Evolutionary conservation across 2,113 vertebrate species (phyloP).

Genomic region (Lophochroa leadbeateri): DNA sequence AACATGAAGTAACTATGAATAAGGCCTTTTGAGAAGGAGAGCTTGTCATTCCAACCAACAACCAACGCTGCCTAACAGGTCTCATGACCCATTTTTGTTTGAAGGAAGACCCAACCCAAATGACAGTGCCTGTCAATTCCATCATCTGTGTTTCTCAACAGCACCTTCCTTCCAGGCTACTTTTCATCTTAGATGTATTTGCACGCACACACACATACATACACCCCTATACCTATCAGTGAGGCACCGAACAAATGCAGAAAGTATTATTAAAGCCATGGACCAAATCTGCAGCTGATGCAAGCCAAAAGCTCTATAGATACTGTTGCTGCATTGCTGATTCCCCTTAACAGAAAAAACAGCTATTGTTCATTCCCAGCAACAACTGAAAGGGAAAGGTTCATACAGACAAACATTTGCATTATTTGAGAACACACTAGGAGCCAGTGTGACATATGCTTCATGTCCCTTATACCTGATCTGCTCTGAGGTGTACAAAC

Average conservation of each 20-base stretch:
- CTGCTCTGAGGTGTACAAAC: not conserved
- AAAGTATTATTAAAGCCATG: not conserved
- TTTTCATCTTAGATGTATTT: not conserved
- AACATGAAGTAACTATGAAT: not conserved
- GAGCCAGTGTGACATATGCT: not conserved
- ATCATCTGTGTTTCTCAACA: not conserved
- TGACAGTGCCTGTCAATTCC: not conserved
- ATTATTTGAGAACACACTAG: not conserved
- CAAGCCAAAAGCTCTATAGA: not conserved
- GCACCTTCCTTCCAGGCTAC: not conserved
- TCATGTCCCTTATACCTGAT: not conserved
- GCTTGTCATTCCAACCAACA: not conserved
- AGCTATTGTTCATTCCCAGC: not conserved
- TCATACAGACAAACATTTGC: fast-evolving
- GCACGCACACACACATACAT: too few species aligned
- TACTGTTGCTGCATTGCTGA: not conserved
- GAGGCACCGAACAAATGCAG: not conserved
- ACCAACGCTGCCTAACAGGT: not conserved
- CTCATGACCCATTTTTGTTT: not conserved
- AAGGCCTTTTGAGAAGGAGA: not conserved
- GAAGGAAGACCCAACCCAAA: not conserved
- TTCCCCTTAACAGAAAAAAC: not conserved
- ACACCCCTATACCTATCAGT: fast-evolving
- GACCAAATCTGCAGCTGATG: not conserved
- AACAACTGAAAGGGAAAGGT: not conserved